A percentile compares a stretch with the other conserved stretches of the same genome.
Conservation (phyloP, 2,888 invertebrate species). For the Doris montereyensis region DNA sequence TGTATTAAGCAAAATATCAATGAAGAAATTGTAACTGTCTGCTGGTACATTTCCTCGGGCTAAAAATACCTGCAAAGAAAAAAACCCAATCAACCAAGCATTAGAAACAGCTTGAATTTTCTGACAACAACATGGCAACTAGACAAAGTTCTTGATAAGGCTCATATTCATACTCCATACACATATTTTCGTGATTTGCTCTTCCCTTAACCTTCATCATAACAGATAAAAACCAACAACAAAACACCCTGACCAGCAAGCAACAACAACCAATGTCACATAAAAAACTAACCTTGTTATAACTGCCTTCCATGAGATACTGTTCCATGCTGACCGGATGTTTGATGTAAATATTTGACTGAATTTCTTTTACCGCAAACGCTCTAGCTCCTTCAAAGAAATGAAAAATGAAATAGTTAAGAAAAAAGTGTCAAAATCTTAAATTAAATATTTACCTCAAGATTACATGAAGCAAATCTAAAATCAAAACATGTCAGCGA, state of each 20-base stretch:
- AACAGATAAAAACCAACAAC: too few species aligned
- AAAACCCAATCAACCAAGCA: too few species aligned
- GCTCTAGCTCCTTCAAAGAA: constrained; percentile 83
- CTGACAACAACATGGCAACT: too few species aligned
- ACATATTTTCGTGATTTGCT: too few species aligned
- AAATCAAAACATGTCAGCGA: too few species aligned
- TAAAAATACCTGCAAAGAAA: constrained; percentile 80
- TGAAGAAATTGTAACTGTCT: constrained; percentile 94
- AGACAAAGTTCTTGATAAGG: too few species aligned
- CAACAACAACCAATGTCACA: too few species aligned
- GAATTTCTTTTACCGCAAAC: constrained; percentile 90
- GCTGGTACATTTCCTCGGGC: constrained; percentile 97
- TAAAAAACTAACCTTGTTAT: constrained; percentile 84
- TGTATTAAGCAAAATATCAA: constrained; percentile 95
- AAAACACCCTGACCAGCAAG: too few species aligned
- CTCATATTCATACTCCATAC: too few species aligned
- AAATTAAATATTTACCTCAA: background rate
- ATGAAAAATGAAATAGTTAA: background rate
- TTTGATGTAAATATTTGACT: constrained; percentile 92
- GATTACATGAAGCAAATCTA: background rate
- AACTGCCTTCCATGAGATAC: constrained; percentile 99
- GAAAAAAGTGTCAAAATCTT: background rate
- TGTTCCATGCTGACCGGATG: constrained; percentile 97
- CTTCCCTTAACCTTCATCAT: too few species aligned
- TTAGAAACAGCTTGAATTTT: too few species aligned